Percentiles rank a stretch among this genome's conserved stretches.
phyloP scores from a whole-genome alignment of 1,140 invertebrate genomes.

The Ips nitidus region DNA sequence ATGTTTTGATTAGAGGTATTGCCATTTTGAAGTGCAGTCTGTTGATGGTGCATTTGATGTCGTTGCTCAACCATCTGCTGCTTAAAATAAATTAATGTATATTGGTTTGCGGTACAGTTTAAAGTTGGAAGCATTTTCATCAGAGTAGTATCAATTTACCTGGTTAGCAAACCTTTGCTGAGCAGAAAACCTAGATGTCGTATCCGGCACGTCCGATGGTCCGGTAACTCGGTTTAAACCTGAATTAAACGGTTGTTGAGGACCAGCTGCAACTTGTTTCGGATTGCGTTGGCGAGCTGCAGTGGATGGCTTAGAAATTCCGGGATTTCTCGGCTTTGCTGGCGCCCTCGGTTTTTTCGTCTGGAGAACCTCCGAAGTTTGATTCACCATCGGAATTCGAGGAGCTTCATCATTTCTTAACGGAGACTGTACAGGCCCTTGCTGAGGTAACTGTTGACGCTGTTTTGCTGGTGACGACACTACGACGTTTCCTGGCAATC shows the following conservation, averaged over 20 bases:
- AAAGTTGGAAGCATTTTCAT: not conserved
- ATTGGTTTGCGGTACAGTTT: too few species aligned
- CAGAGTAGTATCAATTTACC: not conserved
- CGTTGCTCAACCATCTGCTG: not conserved
- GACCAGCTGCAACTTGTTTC: too few species aligned
- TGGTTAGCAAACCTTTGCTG: not conserved
- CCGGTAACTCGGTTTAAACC: too few species aligned
- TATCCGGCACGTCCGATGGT: too few species aligned
- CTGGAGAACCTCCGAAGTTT: not conserved
- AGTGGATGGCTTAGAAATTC: too few species aligned
- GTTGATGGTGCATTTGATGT: constrained; percentile 9
- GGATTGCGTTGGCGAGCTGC: too few species aligned
- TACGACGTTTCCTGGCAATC: constrained; percentile 12
- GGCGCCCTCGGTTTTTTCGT: not conserved
- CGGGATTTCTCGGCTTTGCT: not conserved
- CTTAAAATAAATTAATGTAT: not conserved
- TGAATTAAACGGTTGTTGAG: too few species aligned
- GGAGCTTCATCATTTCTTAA: not conserved
- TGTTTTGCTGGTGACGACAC: not conserved
- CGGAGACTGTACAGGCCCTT: not conserved
- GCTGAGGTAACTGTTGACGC: not conserved
- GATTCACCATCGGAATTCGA: not conserved
- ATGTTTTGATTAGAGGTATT: constrained; percentile 4
- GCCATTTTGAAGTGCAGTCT: constrained; percentile 40
- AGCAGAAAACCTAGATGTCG: not conserved